Conservation (phyloP, 2,888 invertebrate species). For the Dryocosmus kuriphilus region DNA sequence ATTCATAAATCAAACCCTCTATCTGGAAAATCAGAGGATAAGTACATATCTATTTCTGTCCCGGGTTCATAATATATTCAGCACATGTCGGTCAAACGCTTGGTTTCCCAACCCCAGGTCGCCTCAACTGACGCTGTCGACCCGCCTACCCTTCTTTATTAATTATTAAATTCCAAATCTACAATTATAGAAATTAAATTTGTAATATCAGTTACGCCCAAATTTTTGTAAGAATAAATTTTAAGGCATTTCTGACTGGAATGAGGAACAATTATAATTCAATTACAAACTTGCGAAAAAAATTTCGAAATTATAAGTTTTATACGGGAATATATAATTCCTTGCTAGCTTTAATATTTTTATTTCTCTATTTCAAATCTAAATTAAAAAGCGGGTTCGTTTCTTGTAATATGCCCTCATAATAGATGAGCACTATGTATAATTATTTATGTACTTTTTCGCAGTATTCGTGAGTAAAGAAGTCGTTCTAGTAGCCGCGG, state of each 20-base stretch:
- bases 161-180: not conserved
- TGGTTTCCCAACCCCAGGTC: not conserved
- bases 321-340: no score
- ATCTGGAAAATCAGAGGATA: conserved; percentile 11
- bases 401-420: not conserved
- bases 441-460: conserved; percentile 22
- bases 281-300: no score
- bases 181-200: not conserved
- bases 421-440: conserved; percentile 9
- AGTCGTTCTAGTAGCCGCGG: not conserved
- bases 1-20: not conserved
- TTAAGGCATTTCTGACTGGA: not conserved
- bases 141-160: not conserved
- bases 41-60: conserved; percentile 22
- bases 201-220: not conserved
- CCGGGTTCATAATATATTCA: conserved; percentile 17
- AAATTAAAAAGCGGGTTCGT: no score
- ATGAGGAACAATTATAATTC: no score
- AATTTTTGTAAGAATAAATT: not conserved
- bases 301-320: no score
- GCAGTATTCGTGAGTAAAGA: not conserved
- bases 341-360: no score
- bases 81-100: conserved; percentile 11
- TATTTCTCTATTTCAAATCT: no score
- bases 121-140: not conserved